These are phyloP conservation scores for Crenichthys baileyi DNA, from an alignment of 2,797 vertebrate genomes.

Conservation along the genomic window DNA sequence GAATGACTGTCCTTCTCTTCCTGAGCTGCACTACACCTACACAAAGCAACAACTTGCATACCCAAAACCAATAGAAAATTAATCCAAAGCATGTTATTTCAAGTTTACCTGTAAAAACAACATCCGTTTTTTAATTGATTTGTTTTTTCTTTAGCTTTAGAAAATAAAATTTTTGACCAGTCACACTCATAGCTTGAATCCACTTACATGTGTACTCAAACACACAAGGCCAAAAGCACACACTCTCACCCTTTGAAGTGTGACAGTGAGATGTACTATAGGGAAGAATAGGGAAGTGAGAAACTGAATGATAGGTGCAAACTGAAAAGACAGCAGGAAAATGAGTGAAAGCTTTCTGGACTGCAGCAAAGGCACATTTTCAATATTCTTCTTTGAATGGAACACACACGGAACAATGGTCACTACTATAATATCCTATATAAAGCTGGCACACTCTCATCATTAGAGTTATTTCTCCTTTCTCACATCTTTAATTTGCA, in stretches of 20 bases:
- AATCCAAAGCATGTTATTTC: not conserved
- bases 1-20: not conserved
- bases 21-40: not conserved
- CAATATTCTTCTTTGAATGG: constrained; percentile 47
- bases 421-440: not conserved
- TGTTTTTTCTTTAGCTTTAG: not conserved
- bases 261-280: constrained; percentile 26
- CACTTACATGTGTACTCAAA: constrained; percentile 9
- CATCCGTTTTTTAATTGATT: not conserved
- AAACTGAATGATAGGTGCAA: constrained; percentile 39
- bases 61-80: not conserved
- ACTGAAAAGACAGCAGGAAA: constrained; percentile 34
- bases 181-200: constrained; percentile 12
- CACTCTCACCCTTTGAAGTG: constrained; percentile 41
- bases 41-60: not conserved
- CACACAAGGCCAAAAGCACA: constrained; percentile 11
- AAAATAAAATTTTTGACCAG: not conserved
- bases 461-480: not conserved
- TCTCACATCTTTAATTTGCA: not conserved
- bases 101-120: not conserved
- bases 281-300: constrained; percentile 16
- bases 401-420: constrained; percentile 19
- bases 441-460: not conserved
- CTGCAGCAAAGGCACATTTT: constrained; percentile 27
- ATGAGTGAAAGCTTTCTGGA: constrained; percentile 34